phyloP scores from a whole-genome alignment of 1,140 invertebrate genomes.

The Drosophila sucinea region DNA sequence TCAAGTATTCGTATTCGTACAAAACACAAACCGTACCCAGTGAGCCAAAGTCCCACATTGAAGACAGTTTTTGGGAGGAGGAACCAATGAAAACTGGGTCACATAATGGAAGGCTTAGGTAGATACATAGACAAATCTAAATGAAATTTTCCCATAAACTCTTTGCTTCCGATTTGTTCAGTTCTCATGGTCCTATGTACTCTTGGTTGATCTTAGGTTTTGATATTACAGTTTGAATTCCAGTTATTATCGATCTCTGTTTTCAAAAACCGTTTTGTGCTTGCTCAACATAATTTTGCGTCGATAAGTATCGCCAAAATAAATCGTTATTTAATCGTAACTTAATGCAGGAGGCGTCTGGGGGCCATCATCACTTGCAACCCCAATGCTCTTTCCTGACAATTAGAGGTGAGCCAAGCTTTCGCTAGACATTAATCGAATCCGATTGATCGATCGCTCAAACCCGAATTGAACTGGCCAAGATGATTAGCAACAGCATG shows the following conservation, averaged over 20 bases:
- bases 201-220: neutral
- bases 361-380: slow-evolving; percentile 1
- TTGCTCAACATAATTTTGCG: neutral
- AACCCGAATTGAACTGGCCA: slow-evolving; percentile 3
- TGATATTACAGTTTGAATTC: neutral
- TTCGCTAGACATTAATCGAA: slow-evolving; percentile 42
- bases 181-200: neutral
- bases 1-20: neutral
- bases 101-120: slow-evolving; percentile 2
- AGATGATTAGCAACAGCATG: slow-evolving; percentile 45
- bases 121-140: neutral
- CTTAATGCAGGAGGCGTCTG: neutral
- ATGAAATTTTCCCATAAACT: neutral
- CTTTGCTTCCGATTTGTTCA: neutral
- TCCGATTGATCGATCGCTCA: slow-evolving; percentile 32
- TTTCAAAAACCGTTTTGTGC: neutral
- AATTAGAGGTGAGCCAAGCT: slow-evolving; percentile 26
- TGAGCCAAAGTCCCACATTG: slow-evolving; percentile 1
- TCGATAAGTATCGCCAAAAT: neutral
- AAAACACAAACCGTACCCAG: slow-evolving; percentile 28
- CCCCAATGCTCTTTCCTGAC: neutral
- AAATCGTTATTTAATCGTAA: slow-evolving; percentile 8
- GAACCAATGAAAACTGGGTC: slow-evolving; percentile 39
- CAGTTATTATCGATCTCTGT: neutral
- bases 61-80: slow-evolving; percentile 3